A percentile compares a stretch with the other conserved stretches of the same genome.
phyloP scores from a whole-genome alignment of 2,888 invertebrate genomes.

The Dryocosmus kuriphilus region DNA sequence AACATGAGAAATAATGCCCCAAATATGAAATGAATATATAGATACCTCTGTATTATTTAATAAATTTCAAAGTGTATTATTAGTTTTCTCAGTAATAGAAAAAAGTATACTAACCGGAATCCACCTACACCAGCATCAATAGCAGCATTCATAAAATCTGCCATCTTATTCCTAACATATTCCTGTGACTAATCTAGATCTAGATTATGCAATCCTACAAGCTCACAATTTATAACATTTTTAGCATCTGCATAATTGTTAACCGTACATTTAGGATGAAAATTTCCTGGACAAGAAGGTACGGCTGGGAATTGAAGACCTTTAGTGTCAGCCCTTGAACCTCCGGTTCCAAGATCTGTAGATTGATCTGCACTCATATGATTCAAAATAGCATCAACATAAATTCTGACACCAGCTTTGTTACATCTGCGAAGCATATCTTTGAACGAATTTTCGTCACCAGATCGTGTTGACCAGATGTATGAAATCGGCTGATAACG shows the following conservation, averaged over 20 bases:
- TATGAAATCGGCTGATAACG: no score
- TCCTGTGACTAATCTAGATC: constrained; percentile 83
- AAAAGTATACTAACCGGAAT: constrained; percentile 78
- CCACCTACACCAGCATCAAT: no score
- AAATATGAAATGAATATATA: no score
- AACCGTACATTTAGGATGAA: constrained; percentile 84
- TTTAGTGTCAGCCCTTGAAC: constrained; percentile 81
- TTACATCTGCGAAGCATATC: constrained; percentile 91
- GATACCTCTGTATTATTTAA: no score
- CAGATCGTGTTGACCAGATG: no score
- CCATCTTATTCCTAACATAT: no score
- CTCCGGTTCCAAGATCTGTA: constrained; percentile 81
- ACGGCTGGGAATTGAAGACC: constrained; percentile 81
- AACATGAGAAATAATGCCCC: no score
- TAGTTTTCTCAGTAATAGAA: no score
- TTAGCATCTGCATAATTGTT: constrained; percentile 83
- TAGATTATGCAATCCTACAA: constrained; percentile 88
- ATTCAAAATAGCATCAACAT: constrained; percentile 90
- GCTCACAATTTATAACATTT: constrained; percentile 85
- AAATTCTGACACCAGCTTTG: constrained; percentile 88
- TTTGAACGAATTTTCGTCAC: constrained; percentile 84
- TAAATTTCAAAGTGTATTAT: no score
- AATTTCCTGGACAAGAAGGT: constrained; percentile 84
- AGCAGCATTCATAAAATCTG: constrained; percentile 83
- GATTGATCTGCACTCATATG: constrained; percentile 85